These are phyloP conservation scores for Watsonalla binaria DNA, from an alignment of 2,888 invertebrate species.

Conservation along the genomic window DNA sequence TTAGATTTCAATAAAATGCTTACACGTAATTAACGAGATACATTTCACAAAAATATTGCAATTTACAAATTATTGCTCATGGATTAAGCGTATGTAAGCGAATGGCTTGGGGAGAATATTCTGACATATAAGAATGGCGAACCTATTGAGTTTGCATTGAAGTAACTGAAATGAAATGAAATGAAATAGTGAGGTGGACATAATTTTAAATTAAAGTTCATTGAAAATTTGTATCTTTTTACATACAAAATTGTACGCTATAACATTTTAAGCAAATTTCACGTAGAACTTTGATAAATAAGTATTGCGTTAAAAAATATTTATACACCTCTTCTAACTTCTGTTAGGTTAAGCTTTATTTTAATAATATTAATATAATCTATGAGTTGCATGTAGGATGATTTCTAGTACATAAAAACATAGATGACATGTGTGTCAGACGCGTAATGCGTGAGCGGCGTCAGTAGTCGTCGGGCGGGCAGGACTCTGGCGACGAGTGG, in stretches of 20 bases:
- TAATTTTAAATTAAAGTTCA: slow-evolving; percentile 14
- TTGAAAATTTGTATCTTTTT: slow-evolving; percentile 15
- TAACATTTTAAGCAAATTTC: slow-evolving; percentile 32
- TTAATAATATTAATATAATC: slow-evolving; percentile 43
- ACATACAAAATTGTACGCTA: slow-evolving; percentile 19
- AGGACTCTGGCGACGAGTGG: slow-evolving; percentile 23
- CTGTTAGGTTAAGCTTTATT: slow-evolving; percentile 49
- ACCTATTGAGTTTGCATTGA: too few species aligned
- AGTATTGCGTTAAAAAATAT: slow-evolving; percentile 54
- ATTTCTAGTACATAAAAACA: slow-evolving; percentile 62
- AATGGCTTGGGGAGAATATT: too few species aligned
- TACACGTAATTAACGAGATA: too few species aligned
- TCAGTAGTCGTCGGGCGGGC: slow-evolving; percentile 57
- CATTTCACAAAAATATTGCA: too few species aligned
- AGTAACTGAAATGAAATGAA: background rate
- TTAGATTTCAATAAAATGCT: too few species aligned
- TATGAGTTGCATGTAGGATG: slow-evolving; percentile 46
- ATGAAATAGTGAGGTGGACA: background rate
- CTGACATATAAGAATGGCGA: too few species aligned
- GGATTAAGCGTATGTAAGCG: too few species aligned
- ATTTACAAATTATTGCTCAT: too few species aligned
- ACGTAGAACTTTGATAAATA: slow-evolving; percentile 48
- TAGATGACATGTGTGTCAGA: slow-evolving; percentile 30
- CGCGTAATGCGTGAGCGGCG: slow-evolving; percentile 29
- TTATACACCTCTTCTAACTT: slow-evolving; percentile 58